Percentiles rank a stretch among this genome's conserved stretches.
Conservation (phyloP, 2,113 vertebrate species). For the Cinclus mexicanus region DNA sequence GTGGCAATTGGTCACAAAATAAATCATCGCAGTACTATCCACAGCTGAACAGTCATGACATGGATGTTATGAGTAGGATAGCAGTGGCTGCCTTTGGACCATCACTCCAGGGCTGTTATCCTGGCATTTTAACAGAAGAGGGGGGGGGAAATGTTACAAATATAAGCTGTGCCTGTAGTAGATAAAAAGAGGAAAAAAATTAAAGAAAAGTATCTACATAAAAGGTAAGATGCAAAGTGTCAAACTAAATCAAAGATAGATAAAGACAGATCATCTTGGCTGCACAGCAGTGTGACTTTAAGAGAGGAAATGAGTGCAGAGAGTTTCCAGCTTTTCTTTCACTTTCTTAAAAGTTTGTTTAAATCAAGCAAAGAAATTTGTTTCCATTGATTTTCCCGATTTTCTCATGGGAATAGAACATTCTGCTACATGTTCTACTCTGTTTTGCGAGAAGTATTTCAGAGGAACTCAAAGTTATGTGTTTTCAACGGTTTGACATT, state of each 20-base stretch:
- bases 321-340: neutral
- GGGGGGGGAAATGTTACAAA: accelerated
- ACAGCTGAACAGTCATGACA: neutral
- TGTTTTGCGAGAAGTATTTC: neutral
- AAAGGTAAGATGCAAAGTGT: neutral
- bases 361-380: neutral
- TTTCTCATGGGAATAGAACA: neutral
- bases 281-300: neutral
- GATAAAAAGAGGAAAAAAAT: neutral
- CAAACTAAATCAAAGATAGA: neutral
- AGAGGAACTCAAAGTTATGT: neutral
- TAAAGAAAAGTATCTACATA: neutral
- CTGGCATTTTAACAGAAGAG: neutral
- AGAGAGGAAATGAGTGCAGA: neutral
- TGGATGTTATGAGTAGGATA: neutral
- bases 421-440: neutral
- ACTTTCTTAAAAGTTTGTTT: neutral
- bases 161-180: neutral
- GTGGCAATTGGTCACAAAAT: neutral
- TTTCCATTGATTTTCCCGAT: neutral
- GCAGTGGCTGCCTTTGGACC: neutral
- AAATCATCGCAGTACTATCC: neutral
- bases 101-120: neutral
- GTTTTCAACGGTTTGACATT: neutral
- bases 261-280: neutral